Base-by-base conservation (phyloP, 2,888 invertebrate species). In the Magallana nippona region DNA sequence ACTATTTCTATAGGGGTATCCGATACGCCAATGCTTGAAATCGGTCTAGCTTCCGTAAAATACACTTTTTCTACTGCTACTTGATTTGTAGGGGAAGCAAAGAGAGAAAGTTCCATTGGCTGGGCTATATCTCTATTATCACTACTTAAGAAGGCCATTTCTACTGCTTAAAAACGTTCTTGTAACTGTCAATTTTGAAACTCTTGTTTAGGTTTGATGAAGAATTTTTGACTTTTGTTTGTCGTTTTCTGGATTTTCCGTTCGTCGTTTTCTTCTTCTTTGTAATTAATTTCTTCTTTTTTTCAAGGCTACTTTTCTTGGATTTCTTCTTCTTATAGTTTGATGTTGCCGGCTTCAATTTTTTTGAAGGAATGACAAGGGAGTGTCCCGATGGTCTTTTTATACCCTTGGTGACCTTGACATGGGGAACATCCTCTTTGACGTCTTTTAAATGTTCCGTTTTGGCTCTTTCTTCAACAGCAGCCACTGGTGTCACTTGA, bases 31-130 rank as follows among this genome's bases (percentile, higher is more conserved):
- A 82, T 63, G 56, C 63, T 82, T 13, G 82, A 82, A 71, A 82
- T 82, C 15, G 83, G 83, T 77, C 83, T 80, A n/a, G 63, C 57
- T 55, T 83, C 83, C 78, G 83, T 77, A 80, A 80, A 79, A n/a
- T 60, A 79, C 15, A 83, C 56, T 79, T 83, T 83, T 63, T 83
- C 81, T n/a, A 81, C 81, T 55, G 82, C 82, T 55, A 82, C 82
- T 60, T 83, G 82, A 79, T 83, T 83, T 13, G 82, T 57, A 55
- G 82, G 82, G 56, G 78, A 58, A n/a, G 82, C 60, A 79, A 79
- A 83, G 13, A 83, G 77, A 58, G 82, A 78, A 17, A 83, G 62
- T 83, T 79, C 79, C 58, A 44, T 58, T 11, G 82, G 82, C 32
- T 60, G 78, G 2, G 78, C 78, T 19, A 79, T 83, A 11, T 78